Evolutionary conservation across 2,888 invertebrate species (phyloP).

Genomic region (Ctenicera cuprea): DNA sequence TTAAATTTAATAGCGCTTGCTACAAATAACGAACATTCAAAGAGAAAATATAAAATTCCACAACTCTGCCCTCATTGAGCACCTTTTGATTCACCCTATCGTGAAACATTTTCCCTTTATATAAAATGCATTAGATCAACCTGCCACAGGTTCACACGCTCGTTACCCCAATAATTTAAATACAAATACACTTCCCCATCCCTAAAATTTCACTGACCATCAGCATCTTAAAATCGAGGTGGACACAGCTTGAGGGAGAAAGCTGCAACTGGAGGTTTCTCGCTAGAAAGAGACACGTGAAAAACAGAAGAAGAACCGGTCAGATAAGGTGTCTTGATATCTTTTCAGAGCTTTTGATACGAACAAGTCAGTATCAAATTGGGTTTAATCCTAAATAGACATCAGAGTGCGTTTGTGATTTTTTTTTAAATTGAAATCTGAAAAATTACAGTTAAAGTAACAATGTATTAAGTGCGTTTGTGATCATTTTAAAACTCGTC

Average conservation of each 20-base stretch:
- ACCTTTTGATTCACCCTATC: constrained; percentile 36
- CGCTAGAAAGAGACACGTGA: constrained; percentile 57
- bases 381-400: constrained; percentile 43
- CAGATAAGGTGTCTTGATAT: constrained; percentile 65
- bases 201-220: constrained; percentile 56
- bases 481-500: neutral
- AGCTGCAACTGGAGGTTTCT: constrained; percentile 45
- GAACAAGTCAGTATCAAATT: constrained; percentile 65
- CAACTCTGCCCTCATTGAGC: constrained; percentile 27
- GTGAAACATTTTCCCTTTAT: constrained; percentile 59
- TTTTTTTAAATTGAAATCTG: neutral
- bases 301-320: constrained; percentile 67
- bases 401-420: neutral
- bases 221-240: constrained; percentile 52
- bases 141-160: constrained; percentile 69
- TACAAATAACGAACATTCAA: constrained; percentile 3
- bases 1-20: no score
- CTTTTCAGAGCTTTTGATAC: constrained; percentile 56
- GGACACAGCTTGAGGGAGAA: constrained; percentile 56
- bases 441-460: no score
- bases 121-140: constrained; percentile 69
- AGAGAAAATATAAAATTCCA: constrained; percentile 31
- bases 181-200: constrained; percentile 65
- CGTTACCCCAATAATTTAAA: constrained; percentile 62
- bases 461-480: no score